Evolutionary conservation across 2,113 vertebrate species (phyloP), one percentile per base, ranked within the genome.

Genomic region (Phylloscopus whistleri): DNA sequence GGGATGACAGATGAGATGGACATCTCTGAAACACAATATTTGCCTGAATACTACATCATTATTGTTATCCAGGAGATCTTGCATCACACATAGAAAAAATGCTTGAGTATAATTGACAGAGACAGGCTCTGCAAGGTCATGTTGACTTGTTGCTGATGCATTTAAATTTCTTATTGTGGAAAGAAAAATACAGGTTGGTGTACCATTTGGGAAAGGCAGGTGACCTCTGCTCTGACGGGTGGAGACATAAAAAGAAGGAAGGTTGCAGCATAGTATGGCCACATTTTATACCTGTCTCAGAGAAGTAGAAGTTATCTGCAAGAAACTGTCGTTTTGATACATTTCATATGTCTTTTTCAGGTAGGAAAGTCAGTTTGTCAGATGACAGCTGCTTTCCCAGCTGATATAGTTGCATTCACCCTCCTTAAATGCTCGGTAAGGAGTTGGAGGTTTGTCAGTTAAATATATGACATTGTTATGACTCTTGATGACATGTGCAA

Each of bases 401-500:
- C 31, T 94, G 89, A 90, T 87, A 75, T 31, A 84, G 69, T 43
- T 93, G 52, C 41, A 88, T 66, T 94, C 89, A 86, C 41, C 31
- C 31, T 73, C 56, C 80, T 91, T 91, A 88, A 90, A 74, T 33
- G 23, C 16, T 91, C 79, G 5, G 41, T 56, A 39, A 84, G 28
- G 60, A 94, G 66, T 1, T 79, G 86, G 60, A 90, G 41, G 58
- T 86, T 94, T 95, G 87, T 93, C 93, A 93, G 68, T 91, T 90
- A 91, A 86, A 94, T 79, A 79, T 59, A 75, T 94, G 81, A 88
- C 75, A 86, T 90, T 94, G 66, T 94, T 96, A 84, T 75, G 90
- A 94, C 87, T 94, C 55, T 41, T 91, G 89, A 96, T 75, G 72
- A 73, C 91, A 90, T 63, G 58, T 88, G 30, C 76, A 84, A 88